Evolutionary conservation across 2,888 invertebrate genomes (phyloP).

Genomic region (Ochropleura plecta): DNA sequence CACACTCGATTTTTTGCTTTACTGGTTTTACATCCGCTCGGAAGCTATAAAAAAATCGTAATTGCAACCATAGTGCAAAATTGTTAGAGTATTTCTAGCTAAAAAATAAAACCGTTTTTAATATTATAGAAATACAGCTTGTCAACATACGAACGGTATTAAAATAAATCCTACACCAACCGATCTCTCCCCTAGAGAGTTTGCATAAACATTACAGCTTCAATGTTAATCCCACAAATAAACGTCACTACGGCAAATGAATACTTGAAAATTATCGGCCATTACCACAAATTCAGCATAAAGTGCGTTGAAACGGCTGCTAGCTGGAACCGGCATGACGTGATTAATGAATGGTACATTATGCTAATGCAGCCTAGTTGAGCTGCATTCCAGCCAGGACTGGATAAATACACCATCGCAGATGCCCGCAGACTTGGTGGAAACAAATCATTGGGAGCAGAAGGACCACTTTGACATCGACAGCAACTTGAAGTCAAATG

Average conservation of each 20-base stretch:
- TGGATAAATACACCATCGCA: slow-evolving; percentile 61
- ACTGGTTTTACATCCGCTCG: slow-evolving; percentile 17
- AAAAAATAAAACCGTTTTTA: not conserved
- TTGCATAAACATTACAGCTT: slow-evolving; percentile 26
- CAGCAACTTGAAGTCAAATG: not conserved
- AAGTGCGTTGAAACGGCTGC: slow-evolving; percentile 61
- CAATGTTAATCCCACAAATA: slow-evolving; percentile 53
- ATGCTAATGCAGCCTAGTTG: slow-evolving; percentile 67
- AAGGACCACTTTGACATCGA: slow-evolving; percentile 32
- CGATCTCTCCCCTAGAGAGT: slow-evolving; percentile 34
- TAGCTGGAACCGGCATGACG: slow-evolving; percentile 55
- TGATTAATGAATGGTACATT: slow-evolving; percentile 73
- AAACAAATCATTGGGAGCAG: slow-evolving; percentile 33
- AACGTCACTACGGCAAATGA: slow-evolving; percentile 57
- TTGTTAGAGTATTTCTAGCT: too few relatives aligned
- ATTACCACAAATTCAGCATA: slow-evolving; percentile 63
- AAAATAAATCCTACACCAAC: slow-evolving; percentile 19
- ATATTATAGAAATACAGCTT: not conserved
- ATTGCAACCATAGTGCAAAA: not conserved
- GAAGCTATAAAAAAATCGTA: not conserved
- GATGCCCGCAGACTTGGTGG: slow-evolving; percentile 40
- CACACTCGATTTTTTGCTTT: slow-evolving; percentile 18
- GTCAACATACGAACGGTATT: slow-evolving; percentile 8
- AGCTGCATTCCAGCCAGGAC: slow-evolving; percentile 69
- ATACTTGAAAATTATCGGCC: slow-evolving; percentile 60